Percentiles rank a stretch among this genome's conserved stretches.
These are phyloP conservation scores for Squalus acanthias DNA, from an alignment of 2,797 vertebrate genomes.

Conservation along the genomic window DNA sequence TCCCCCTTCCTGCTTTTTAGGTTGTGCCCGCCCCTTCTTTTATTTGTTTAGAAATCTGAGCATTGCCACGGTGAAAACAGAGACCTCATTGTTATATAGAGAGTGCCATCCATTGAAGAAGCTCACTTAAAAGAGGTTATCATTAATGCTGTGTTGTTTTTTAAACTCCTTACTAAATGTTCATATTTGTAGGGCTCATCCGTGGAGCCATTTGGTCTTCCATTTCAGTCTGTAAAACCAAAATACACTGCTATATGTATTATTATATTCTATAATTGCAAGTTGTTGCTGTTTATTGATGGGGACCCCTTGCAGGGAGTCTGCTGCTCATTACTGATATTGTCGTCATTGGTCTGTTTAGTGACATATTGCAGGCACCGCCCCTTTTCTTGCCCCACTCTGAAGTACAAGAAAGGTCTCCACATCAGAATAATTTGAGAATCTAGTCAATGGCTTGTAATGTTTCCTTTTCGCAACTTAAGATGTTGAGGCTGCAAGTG, in stretches of 20 bases:
- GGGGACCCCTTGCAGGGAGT: neutral
- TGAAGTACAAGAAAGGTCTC: neutral
- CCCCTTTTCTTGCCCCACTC: neutral
- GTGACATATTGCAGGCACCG: neutral
- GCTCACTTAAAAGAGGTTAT: neutral
- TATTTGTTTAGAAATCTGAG: slow-evolving; percentile 32
- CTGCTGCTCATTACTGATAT: neutral
- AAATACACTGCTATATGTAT: neutral
- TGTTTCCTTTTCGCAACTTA: neutral
- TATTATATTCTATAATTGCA: neutral
- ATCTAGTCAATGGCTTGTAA: neutral
- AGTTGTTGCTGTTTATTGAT: neutral
- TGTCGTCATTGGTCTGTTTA: neutral
- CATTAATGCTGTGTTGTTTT: neutral
- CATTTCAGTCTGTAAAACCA: neutral
- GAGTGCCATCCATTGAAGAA: neutral
- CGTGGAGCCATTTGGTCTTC: neutral
- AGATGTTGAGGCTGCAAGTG: neutral
- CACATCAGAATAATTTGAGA: neutral
- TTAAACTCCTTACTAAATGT: neutral
- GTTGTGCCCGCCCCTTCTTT: neutral
- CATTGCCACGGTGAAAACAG: neutral
- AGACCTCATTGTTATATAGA: neutral
- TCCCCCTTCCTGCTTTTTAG: neutral
- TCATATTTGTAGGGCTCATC: neutral